Evolutionary conservation across 1,140 invertebrate species (phyloP), one percentile per base, ranked within the genome.

Genomic region (Brachionus angularis): DNA sequence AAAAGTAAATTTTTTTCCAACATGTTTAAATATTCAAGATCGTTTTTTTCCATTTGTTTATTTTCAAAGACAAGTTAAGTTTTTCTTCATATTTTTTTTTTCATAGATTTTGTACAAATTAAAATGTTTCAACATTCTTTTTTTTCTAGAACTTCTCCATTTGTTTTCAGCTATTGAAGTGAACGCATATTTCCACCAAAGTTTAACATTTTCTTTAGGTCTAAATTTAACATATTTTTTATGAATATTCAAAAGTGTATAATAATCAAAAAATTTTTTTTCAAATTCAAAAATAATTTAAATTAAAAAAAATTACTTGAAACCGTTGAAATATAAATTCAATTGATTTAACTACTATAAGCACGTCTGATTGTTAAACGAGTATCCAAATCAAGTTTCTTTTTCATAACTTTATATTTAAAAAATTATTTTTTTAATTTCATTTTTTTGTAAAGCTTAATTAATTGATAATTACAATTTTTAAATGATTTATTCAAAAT

Each of bases 171-270:
- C 72, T 2, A 89, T 82, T n/a, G 86, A 85, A 61, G 86, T 85
- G 75, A 86, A 88, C 0, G 88, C 87, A 76, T 91, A 91, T 36
- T 82, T 84, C 90, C 90, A 92, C 89, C 89, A 91, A 33, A 78
- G 77, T 21, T 73, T 75, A 4, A 77, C 77, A 39, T 36, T 36
- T 1, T 81, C 78, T 46, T 77, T 76, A 0, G 84, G 84, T 61
- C 82, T 80, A 74, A 82, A 85, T 58, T 83, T 82, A 50, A 83
- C 74, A 74, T 83, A 88, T 73, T 85, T 84, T 75, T 86, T 87
- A 73, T 87, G 90, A 5, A 88, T 81, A 29, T 84, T 82, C 74
- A 89, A 87, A 74, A 86, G 81, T 73, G 85, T 79, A 73, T 90
- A 86, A 0, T 88, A 87, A 74, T 88, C 84, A 16, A 83, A 76